Evolutionary conservation across 2,797 vertebrate genomes (phyloP).

Genomic region (Esox masquinongy): DNA sequence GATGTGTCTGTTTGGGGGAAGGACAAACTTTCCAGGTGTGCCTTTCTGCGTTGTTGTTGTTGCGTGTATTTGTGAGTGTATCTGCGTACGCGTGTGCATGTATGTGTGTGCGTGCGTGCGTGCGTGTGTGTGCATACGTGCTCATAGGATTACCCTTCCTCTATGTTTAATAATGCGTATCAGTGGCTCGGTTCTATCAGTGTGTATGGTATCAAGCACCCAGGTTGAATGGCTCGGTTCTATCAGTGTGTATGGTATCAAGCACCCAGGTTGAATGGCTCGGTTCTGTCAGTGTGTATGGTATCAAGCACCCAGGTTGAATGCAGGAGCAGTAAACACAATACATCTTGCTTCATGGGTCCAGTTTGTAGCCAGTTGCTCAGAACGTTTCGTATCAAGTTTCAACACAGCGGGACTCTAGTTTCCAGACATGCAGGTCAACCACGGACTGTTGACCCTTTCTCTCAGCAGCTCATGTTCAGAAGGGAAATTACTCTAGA

Average conservation of each 20-base stretch:
- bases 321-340: not conserved
- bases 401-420: not conserved
- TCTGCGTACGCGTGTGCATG: not conserved
- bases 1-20: slow-evolving; percentile 73
- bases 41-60: not conserved
- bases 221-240: not conserved
- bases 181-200: not conserved
- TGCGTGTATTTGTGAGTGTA: not conserved
- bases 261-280: not conserved
- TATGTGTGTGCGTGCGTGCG: not conserved
- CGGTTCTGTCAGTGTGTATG: not conserved
- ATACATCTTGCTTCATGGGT: not conserved
- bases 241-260: not conserved
- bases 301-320: not conserved
- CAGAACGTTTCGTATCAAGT: slow-evolving; percentile 14
- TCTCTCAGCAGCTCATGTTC: slow-evolving; percentile 3
- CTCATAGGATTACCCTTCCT: not conserved
- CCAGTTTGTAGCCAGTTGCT: slow-evolving; percentile 32
- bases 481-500: not conserved
- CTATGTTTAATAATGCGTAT: not conserved
- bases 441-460: not conserved
- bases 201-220: not conserved
- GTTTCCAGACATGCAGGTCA: not conserved
- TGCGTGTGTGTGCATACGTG: not conserved
- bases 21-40: slow-evolving; percentile 86